Evolutionary conservation across 2,888 invertebrate genomes (phyloP).

Genomic region (Tineola bisselliella): DNA sequence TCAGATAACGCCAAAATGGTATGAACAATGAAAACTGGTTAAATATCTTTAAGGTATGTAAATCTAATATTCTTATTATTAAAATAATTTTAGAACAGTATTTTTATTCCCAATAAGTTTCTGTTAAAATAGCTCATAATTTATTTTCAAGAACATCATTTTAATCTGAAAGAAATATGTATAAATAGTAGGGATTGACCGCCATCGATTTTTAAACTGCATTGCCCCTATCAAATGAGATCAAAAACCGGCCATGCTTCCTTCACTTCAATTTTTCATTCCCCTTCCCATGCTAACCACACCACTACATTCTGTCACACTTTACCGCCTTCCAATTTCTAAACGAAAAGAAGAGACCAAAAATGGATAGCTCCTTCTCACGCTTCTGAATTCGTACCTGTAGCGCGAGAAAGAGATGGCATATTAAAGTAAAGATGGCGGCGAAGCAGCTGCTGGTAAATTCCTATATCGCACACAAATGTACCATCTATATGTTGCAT

Average conservation of each 20-base stretch:
- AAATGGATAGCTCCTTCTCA: slow-evolving; percentile 15
- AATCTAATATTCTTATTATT: too few relatives aligned
- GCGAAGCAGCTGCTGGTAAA: slow-evolving; percentile 6
- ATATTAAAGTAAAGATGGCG: slow-evolving; percentile 12
- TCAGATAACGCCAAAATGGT: slow-evolving; percentile 57
- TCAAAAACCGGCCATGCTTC: slow-evolving; percentile 27
- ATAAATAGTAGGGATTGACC: neutral
- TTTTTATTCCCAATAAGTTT: too few relatives aligned
- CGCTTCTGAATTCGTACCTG: neutral
- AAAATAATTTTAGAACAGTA: too few relatives aligned
- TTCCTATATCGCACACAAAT: neutral
- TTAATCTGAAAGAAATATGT: too few relatives aligned
- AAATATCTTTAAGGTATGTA: neutral
- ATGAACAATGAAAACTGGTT: slow-evolving; percentile 25
- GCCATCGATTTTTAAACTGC: neutral
- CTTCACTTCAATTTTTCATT: slow-evolving; percentile 45
- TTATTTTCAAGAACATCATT: too few relatives aligned
- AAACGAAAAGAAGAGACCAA: slow-evolving; percentile 33
- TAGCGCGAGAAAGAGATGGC: slow-evolving; percentile 3
- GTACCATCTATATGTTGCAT: neutral
- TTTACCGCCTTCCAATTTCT: slow-evolving; percentile 14
- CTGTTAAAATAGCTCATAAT: too few relatives aligned
- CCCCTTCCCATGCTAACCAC: slow-evolving; percentile 47
- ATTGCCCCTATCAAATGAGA: neutral
- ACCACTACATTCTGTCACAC: slow-evolving; percentile 34